Evolutionary conservation across 2,888 invertebrate genomes (phyloP).

Genomic region (Liodrosophila aerea): DNA sequence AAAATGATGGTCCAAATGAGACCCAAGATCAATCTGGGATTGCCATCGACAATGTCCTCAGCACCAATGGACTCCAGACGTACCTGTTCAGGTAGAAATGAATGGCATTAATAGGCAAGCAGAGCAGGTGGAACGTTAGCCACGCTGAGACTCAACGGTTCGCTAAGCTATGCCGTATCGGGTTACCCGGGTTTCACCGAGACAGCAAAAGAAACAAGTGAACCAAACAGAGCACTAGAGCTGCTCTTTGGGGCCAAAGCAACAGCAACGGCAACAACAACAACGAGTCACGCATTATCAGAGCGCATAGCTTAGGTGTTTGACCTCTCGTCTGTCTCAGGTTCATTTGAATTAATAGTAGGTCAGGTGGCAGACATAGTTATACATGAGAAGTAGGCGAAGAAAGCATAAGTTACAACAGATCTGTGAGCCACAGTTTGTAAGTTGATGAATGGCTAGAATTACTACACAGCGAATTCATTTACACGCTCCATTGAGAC

Average conservation of each 20-base stretch:
- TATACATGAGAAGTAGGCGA: conserved; percentile 44
- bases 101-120: not conserved
- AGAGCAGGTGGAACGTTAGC: not conserved
- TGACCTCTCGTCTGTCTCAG: conserved; percentile 52
- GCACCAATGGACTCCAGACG: conserved; percentile 99
- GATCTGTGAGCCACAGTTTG: conserved; percentile 39
- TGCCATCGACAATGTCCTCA: conserved; percentile 99
- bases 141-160: conserved; percentile 29
- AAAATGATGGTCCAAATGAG: conserved; percentile 99
- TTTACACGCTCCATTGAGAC: conserved; percentile 38
- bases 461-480: too few relatives aligned
- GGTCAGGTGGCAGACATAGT: conserved; percentile 62
- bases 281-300: conserved; percentile 71
- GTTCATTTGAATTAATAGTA: conserved; percentile 66
- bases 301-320: conserved; percentile 63
- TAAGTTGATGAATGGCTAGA: conserved; percentile 46
- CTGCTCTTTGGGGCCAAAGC: conserved; percentile 2
- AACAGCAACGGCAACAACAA: conserved; percentile 8
- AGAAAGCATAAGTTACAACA: conserved; percentile 66
- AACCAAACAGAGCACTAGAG: conserved; percentile 42
- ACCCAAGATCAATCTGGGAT: conserved; percentile 97
- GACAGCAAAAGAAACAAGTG: conserved; percentile 34
- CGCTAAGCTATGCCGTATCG: conserved; percentile 48
- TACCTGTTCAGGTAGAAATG: conserved; percentile 85
- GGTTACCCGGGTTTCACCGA: conserved; percentile 48